Base-by-base conservation (phyloP, 2,888 invertebrate species). In the Synanthedon tipuliformis region DNA sequence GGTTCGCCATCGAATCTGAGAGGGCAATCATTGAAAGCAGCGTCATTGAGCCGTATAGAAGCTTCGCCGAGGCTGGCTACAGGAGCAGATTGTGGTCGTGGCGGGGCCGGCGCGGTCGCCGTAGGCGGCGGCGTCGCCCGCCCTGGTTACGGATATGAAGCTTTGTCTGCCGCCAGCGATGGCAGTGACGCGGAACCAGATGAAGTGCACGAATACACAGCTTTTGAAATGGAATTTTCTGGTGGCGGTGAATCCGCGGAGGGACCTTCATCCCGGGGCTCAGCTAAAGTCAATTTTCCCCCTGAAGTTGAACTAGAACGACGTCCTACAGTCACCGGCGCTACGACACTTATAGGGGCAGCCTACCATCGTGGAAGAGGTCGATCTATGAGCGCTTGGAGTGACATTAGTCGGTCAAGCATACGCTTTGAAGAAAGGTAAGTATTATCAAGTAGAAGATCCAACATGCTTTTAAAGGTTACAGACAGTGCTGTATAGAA, bases 371-470 rank as follows among this genome's bases (percentile, higher is more conserved):
- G 90, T 15, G 89, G 85, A 57, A 89, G 82, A 73, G 94, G 91
- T 2, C 88, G 92, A 41, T 94, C 94, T 60, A 93, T 95, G 93
- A 95, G 94, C 69, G 94, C 94, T 45, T 95, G 95, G 95, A 95
- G 95, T 68, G 95, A 95, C 71, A 91, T 95, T 72, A 94, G 94
- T 68, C 89, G 94, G 54, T 94, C 94, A 61, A 94, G 94, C 73
- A 93, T 94, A 88, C 90, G 92, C 66, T 89, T 94, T 68, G 93
- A 93, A 61, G 93, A 93, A 75, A 92, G 93, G 93, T 93, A 52
- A 75, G 80, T 76, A 12, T 45, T 13, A 13, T 45, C 13, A 45
- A 45, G 2, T 45, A 45, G 11, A 45, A 49, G 10, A 49, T 16
- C 12, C 15, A 45, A 45, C 45, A 45, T 45, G 45, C 45, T n/a